A percentile compares a stretch with the other conserved stretches of the same genome.
These are phyloP conservation scores for Perca fluviatilis DNA, from an alignment of 2,113 vertebrate genomes.

Conservation along the genomic window DNA sequence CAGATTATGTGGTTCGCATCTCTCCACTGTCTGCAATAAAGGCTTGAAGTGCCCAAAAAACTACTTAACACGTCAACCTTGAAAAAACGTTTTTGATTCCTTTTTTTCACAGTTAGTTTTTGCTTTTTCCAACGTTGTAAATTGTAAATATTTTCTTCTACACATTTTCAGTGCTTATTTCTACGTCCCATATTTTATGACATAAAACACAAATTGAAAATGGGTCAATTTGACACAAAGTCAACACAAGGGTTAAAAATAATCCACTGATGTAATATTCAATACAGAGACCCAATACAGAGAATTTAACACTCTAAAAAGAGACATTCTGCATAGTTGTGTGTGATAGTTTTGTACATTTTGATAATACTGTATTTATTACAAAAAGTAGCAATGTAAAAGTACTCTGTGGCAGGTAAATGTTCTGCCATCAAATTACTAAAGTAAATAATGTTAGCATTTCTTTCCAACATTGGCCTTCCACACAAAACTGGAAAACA, in stretches of 20 bases:
- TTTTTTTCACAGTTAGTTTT: too few species aligned
- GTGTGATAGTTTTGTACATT: neutral
- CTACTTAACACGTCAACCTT: too few species aligned
- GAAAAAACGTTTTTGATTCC: too few species aligned
- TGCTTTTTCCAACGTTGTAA: too few species aligned
- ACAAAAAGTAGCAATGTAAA: neutral
- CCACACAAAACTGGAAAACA: neutral
- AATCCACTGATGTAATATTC: neutral
- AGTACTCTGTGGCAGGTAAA: too few species aligned
- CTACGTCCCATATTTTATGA: too few species aligned
- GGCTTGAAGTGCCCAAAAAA: neutral
- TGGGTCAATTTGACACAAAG: too few species aligned
- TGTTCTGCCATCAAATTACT: neutral
- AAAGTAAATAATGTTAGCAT: neutral
- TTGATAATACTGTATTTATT: neutral
- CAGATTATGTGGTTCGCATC: neutral
- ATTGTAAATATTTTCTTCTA: too few species aligned
- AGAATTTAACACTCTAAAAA: neutral
- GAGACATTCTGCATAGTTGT: neutral
- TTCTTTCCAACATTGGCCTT: neutral
- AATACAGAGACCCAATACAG: neutral
- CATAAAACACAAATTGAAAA: too few species aligned
- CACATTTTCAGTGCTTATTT: too few species aligned
- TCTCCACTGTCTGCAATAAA: neutral
- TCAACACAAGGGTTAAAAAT: neutral